Evolutionary conservation across 2,797 vertebrate species (phyloP), one percentile per base, ranked within the genome.

Genomic region (Psittacula echo): DNA sequence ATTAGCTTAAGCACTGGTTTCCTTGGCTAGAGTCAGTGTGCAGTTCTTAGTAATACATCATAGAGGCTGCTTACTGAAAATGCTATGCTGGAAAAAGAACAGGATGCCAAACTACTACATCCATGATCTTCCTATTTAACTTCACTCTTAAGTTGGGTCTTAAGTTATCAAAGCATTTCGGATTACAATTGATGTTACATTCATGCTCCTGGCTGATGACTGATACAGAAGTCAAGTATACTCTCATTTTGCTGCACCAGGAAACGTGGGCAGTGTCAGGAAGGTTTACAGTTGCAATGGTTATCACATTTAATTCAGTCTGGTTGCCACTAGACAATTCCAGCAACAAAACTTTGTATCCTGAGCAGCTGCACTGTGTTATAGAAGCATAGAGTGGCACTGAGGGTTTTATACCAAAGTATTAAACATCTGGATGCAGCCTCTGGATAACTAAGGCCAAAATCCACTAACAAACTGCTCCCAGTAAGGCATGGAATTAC

Each of bases 211-310:
- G 39, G 51, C 72, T 80, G 47, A 60, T 2, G 23, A 65, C 16
- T 29, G 48, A 34, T 19, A 41, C 0, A 16, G 19, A n/a, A 72
- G 16, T 24, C 84, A 74, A 2, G 0, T 2, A 23, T 1, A 32
- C 12, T 26, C 56, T 84, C 34, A 6, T n/a, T 39, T 2, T 76
- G 56, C 77, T 37, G 41, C 27, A 62, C 61, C 64, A 65, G 54
- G 39, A 65, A 37, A 37, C 47, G 8, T 3, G 1, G 39, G 24
- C 41, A 47, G 60, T 0, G 5, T 24, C 73, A 72, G 83, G 26
- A 77, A 77, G 42, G 42, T 62, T 53, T 78, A 37, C 21, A 70
- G 15, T 42, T 88, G 53, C 75, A 90, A 13, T 2, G 56, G 23
- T 53, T 72, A 77, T 1, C 20, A 50, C 42, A 58, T 53, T 53